phyloP scores from a whole-genome alignment of 2,797 vertebrate species.

The Oceanodroma leucorhoa region DNA sequence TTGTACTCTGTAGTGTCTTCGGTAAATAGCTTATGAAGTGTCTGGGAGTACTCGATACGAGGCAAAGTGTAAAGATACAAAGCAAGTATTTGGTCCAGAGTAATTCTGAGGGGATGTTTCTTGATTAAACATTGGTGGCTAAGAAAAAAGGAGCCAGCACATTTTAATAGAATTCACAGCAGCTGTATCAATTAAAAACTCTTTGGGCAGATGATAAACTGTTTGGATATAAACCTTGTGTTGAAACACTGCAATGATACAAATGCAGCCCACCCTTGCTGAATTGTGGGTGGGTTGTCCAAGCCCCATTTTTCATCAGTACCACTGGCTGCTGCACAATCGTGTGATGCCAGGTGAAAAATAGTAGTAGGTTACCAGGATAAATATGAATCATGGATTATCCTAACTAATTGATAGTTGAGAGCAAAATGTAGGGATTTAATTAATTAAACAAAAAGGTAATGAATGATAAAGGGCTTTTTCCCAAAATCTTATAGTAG shows the following conservation, averaged over 20 bases:
- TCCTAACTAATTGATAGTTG: not conserved
- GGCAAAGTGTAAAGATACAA: not conserved
- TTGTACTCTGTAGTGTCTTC: not conserved
- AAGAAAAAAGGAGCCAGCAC: not conserved
- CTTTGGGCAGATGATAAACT: not conserved
- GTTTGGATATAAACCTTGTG: not conserved
- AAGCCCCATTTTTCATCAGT: not conserved
- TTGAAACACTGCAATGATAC: not conserved
- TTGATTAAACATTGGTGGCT: not conserved
- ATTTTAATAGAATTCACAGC: not conserved
- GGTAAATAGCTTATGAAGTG: not conserved
- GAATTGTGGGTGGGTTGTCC: not conserved
- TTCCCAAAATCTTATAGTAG: not conserved
- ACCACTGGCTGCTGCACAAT: not conserved
- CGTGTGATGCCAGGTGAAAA: not conserved
- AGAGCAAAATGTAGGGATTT: not conserved
- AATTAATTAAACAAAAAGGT: not conserved
- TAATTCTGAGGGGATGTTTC: not conserved
- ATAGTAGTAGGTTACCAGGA: not conserved
- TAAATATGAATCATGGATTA: not conserved
- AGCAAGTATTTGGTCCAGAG: not conserved
- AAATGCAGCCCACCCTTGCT: not conserved
- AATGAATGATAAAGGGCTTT: not conserved
- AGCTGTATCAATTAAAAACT: not conserved
- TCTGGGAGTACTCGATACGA: rapidly evolving